Evolutionary conservation across 2,888 invertebrate species (phyloP), one percentile per base, ranked within the genome.

Genomic region (Luperina nickerlii): DNA sequence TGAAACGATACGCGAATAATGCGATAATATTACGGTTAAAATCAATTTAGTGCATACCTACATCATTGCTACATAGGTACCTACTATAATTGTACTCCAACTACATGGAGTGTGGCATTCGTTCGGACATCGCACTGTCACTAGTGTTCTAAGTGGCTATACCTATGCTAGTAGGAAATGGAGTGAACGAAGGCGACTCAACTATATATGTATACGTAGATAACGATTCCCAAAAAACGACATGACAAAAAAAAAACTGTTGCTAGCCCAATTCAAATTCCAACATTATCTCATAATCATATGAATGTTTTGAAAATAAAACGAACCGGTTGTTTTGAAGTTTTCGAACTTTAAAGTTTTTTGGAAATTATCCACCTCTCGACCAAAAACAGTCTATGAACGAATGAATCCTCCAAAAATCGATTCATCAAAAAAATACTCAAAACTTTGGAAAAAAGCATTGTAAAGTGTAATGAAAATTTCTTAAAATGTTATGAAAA

Each of bases 1-100:
- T 87, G 87, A 83, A 82, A 78, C 60, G 71, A 81, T 68, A 65
- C 72, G 27, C 81, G 71, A n/a, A 62, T 78, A 71, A 77, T 81
- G 78, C 60, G 67, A 70, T 73, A 76, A 71, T 38, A 74, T 67
- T 79, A 74, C 78, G n/a, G 27, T 65, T 74, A 13, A 68, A 82
- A 76, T 82, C 51, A 65, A 73, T 80, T 77, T 60, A 78, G 81
- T 87, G 82, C 77, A 73, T 57, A 71, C 62, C 66, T 78, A 69
- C 45, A 70, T 63, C 27, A 62, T 79, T 76, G 76, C 78, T 78
- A 82, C 42, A 15, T 70, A 51, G n/a, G 57, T 80, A 76, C 45
- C 67, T 71, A 72, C 42, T 74, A 74, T 48, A 51, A 51, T 66
- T 57, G 20, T 65, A 60, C 63, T 77, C 78, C 72, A 76, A 42